These are phyloP conservation scores for Psococerastis gibbosa DNA, from an alignment of 2,888 invertebrate genomes.

Conservation along the genomic window DNA sequence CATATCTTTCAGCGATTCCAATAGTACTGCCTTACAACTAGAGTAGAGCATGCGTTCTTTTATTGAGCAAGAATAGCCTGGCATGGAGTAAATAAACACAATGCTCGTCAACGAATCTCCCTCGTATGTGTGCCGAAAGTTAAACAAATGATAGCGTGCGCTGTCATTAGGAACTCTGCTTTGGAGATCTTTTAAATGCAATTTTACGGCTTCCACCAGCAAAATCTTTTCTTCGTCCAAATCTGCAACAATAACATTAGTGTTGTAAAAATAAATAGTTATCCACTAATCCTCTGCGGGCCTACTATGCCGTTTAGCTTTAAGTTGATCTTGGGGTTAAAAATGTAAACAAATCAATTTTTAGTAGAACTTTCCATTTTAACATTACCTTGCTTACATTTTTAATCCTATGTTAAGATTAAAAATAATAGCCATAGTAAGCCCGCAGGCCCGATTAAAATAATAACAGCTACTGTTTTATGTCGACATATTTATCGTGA, in stretches of 20 bases:
- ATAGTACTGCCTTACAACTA: conserved; percentile 84
- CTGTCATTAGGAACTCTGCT: conserved; percentile 64
- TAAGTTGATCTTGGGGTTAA: too few relatives aligned
- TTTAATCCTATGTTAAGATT: too few relatives aligned
- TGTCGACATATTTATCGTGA: too few relatives aligned
- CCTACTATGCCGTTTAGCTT: too few relatives aligned
- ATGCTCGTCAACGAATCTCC: conserved; percentile 73
- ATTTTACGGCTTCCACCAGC: conserved; percentile 50
- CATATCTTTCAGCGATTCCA: conserved; percentile 58
- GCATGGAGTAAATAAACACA: conserved; percentile 98
- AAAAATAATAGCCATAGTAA: too few relatives aligned
- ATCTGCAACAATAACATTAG: conserved; percentile 35
- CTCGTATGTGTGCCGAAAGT: conserved; percentile 83
- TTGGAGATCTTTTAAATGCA: conserved; percentile 47
- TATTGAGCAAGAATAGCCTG: conserved; percentile 86
- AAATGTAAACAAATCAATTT: too few relatives aligned
- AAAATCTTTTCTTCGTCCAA: conserved; percentile 74
- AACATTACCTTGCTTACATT: too few relatives aligned
- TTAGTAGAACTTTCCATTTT: too few relatives aligned
- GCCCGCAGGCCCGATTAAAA: too few relatives aligned
- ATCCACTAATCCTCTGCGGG: too few relatives aligned
- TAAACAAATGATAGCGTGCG: conserved; percentile 81
- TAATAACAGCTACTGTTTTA: too few relatives aligned
- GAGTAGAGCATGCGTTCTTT: conserved; percentile 98
- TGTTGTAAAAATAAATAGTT: too few relatives aligned